Evolutionary conservation across 2,888 invertebrate species (phyloP).

Genomic region (Meiosimyza platycephala): DNA sequence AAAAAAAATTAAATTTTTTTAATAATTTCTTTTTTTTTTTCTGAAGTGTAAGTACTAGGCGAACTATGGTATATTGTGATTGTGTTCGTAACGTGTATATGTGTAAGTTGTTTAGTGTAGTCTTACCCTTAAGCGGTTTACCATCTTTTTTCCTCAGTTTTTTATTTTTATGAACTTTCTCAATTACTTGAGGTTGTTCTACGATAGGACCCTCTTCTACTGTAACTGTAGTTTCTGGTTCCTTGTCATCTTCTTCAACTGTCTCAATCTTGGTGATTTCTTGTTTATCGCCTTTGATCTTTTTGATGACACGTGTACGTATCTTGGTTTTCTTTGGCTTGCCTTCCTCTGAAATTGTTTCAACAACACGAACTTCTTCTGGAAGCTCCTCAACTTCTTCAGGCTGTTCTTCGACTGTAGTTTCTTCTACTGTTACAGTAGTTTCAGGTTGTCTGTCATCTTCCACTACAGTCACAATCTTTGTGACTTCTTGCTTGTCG

Average conservation of each 20-base stretch:
- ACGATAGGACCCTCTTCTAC: conserved; percentile 28
- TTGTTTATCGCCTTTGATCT: conserved; percentile 47
- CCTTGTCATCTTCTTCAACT: conserved; percentile 33
- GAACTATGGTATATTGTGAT: too few species aligned
- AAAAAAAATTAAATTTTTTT: too few species aligned
- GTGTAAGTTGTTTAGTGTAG: too few species aligned
- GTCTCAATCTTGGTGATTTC: conserved; percentile 35
- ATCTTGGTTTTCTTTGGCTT: conserved; percentile 61
- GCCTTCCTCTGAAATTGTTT: conserved; percentile 49
- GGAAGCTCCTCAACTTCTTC: conserved; percentile 55
- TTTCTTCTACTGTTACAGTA: conserved; percentile 48
- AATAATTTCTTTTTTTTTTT: too few species aligned
- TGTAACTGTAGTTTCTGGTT: conserved; percentile 34
- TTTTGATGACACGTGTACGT: conserved; percentile 47
- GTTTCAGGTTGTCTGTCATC: conserved; percentile 57
- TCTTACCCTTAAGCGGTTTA: too few species aligned
- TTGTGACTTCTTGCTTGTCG: conserved; percentile 53
- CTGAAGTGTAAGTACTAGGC: too few species aligned
- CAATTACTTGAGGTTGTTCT: conserved; percentile 14
- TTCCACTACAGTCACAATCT: conserved; percentile 47
- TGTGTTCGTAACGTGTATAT: too few species aligned
- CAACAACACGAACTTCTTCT: conserved; percentile 54
- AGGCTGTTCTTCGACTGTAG: conserved; percentile 37
- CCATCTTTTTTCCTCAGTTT: too few species aligned
- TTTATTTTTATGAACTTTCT: too few species aligned